These are phyloP conservation scores for Ondatra zibethicus DNA, from an alignment of 2,113 vertebrate species.

Conservation along the genomic window DNA sequence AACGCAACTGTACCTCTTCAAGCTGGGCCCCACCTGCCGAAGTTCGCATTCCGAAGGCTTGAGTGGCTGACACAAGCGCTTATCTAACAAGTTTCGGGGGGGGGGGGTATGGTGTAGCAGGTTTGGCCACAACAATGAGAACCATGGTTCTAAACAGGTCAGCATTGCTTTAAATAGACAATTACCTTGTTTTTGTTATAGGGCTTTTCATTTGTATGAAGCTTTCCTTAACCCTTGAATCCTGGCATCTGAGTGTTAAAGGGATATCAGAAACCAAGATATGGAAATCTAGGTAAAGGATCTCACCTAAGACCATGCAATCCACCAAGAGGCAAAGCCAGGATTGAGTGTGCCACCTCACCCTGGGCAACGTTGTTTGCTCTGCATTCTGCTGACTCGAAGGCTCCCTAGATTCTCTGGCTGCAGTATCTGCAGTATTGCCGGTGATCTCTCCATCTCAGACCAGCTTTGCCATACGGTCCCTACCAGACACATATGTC, in stretches of 20 bases:
- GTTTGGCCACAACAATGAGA: not conserved
- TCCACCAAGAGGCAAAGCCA: not conserved
- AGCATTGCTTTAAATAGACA: not conserved
- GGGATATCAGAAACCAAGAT: not conserved
- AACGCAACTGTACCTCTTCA: not conserved
- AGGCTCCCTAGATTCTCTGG: not conserved
- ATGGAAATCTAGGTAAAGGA: not conserved
- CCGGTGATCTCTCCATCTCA: constrained; percentile 1
- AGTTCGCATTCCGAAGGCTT: not conserved
- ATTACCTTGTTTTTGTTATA: not conserved
- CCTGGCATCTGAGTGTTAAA: not conserved
- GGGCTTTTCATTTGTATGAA: not conserved
- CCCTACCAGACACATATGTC: constrained; percentile 58
- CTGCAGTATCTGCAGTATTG: constrained; percentile 58
- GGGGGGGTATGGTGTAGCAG: not conserved
- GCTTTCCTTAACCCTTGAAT: not conserved
- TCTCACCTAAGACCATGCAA: not conserved
- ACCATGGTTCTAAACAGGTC: not conserved
- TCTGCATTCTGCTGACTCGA: constrained; percentile 15
- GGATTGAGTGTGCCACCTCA: not conserved
- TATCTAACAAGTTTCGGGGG: not conserved
- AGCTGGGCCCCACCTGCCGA: not conserved
- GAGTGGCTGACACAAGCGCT: not conserved
- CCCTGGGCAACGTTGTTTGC: not conserved
- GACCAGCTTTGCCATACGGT: constrained; percentile 27